Percentiles rank a stretch among this genome's conserved stretches.
These are phyloP conservation scores for Dendroctonus valens DNA, from an alignment of 1,140 invertebrate genomes.

Conservation along the genomic window DNA sequence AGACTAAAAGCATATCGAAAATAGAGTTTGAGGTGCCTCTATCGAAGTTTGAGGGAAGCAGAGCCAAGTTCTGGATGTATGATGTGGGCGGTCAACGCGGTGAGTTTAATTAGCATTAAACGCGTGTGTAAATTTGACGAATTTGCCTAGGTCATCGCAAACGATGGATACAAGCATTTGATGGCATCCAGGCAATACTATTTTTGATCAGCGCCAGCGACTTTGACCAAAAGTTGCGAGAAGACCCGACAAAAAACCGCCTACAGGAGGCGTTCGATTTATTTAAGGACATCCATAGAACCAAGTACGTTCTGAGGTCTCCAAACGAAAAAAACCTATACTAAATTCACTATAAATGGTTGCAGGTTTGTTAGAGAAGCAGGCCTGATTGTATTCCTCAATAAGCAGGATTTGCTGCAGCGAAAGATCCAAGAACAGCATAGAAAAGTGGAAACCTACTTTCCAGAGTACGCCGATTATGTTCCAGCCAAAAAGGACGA, in stretches of 20 bases:
- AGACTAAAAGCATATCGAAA: constrained; percentile 70
- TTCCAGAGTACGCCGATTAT: constrained; percentile 63
- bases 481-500: constrained; percentile 50
- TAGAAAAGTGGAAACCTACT: constrained; percentile 62
- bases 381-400: constrained; percentile 77
- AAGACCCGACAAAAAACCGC: constrained; percentile 68
- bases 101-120: constrained; percentile 39
- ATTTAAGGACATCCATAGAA: constrained; percentile 76
- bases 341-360: not conserved
- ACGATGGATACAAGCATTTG: constrained; percentile 65
- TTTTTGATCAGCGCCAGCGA: constrained; percentile 76
- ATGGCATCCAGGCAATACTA: constrained; percentile 75
- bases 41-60: constrained; percentile 64
- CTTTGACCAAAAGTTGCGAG: constrained; percentile 74
- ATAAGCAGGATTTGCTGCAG: constrained; percentile 77
- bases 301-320: constrained; percentile 55
- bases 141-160: constrained; percentile 28
- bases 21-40: constrained; percentile 71
- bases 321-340: too few species aligned
- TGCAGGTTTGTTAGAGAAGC: constrained; percentile 68
- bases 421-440: constrained; percentile 65
- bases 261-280: constrained; percentile 68
- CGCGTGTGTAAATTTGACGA: constrained; percentile 78
- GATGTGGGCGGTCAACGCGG: constrained; percentile 81
- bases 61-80: constrained; percentile 72